These are phyloP conservation scores for Vandiemenella viatica DNA, from an alignment of 2,888 invertebrate genomes.

Conservation along the genomic window DNA sequence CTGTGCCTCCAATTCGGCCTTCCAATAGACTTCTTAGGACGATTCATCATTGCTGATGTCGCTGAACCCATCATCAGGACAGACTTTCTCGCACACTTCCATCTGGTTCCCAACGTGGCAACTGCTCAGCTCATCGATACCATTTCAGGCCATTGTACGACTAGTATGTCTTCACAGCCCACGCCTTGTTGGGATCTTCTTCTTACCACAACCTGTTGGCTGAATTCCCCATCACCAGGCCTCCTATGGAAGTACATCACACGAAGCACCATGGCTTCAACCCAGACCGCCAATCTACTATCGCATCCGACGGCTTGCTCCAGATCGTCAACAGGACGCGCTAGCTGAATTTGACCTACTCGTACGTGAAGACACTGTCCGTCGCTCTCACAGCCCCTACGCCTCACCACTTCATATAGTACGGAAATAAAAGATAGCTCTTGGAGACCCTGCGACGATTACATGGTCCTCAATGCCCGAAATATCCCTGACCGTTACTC, in stretches of 20 bases:
- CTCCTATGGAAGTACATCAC: background rate
- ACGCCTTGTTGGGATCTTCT: background rate
- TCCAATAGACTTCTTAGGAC: no score
- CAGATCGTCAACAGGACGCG: background rate
- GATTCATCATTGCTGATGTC: no score
- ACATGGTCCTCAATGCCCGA: background rate
- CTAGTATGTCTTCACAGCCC: background rate
- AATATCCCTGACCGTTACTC: background rate
- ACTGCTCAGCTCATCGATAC: no score
- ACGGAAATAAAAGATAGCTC: background rate
- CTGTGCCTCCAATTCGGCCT: no score
- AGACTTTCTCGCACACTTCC: no score
- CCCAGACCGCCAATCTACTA: background rate
- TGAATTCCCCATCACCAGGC: background rate
- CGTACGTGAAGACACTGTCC: background rate
- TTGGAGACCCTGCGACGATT: background rate
- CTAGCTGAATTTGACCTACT: background rate
- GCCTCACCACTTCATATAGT: background rate
- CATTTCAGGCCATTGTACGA: no score
- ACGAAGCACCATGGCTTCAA: background rate
- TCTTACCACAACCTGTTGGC: background rate
- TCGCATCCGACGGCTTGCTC: background rate
- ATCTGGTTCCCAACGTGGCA: no score
- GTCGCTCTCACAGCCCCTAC: background rate
- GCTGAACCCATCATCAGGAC: no score